Percentiles rank a stretch among this genome's conserved stretches.
These are phyloP conservation scores for Hucho hucho DNA, from an alignment of 2,113 vertebrate species.

Conservation along the genomic window DNA sequence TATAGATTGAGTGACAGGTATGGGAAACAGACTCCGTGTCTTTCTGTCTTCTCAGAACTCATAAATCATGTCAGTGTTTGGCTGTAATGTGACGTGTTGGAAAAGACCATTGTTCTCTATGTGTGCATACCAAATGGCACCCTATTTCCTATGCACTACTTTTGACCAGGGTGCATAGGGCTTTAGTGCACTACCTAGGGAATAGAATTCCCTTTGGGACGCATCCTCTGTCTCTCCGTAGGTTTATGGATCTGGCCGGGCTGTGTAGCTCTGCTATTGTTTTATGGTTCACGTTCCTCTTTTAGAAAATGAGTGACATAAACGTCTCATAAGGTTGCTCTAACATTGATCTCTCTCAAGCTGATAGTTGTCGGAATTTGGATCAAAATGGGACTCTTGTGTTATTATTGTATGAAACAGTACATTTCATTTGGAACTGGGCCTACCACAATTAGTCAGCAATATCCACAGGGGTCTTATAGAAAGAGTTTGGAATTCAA, in stretches of 20 bases:
- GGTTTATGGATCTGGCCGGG: too few species aligned
- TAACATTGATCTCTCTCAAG: conserved; percentile 13
- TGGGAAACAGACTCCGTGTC: conserved; percentile 21
- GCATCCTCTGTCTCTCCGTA: too few species aligned
- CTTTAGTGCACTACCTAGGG: too few species aligned
- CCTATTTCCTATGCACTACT: not conserved
- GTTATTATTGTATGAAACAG: not conserved
- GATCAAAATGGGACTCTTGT: not conserved
- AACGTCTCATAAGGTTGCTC: conserved; percentile 6
- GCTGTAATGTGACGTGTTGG: conserved; percentile 3
- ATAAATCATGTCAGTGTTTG: conserved; percentile 29
- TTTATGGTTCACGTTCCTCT: too few species aligned
- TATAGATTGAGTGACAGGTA: conserved; percentile 16
- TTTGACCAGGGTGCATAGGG: too few species aligned
- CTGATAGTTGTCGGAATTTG: not conserved
- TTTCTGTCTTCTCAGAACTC: conserved; percentile 13
- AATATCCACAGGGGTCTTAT: too few species aligned
- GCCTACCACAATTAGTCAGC: not conserved
- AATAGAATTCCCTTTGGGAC: too few species aligned
- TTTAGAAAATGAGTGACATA: not conserved
- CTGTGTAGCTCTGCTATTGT: too few species aligned
- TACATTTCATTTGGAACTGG: not conserved
- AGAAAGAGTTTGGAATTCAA: not conserved
- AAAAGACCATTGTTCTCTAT: conserved; percentile 16
- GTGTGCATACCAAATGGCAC: too few species aligned